Evolutionary conservation across 2,797 vertebrate species (phyloP).

Genomic region (Alectoris magna): DNA sequence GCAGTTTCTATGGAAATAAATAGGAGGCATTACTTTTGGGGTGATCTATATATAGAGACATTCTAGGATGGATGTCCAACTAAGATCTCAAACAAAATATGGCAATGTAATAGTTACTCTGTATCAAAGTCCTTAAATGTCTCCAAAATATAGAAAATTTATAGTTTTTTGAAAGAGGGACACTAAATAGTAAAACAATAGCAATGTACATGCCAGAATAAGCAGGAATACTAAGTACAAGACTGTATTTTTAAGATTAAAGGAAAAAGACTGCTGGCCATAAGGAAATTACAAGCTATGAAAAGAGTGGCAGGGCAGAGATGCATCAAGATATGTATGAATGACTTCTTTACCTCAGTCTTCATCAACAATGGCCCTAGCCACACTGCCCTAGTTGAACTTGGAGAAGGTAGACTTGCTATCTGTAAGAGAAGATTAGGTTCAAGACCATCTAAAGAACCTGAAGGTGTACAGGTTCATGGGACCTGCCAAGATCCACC

Average conservation of each 20-base stretch:
- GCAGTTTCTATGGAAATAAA: too few relatives aligned
- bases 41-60: too few relatives aligned
- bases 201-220: not conserved
- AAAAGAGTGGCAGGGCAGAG: not conserved
- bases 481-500: too few relatives aligned
- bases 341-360: too few relatives aligned
- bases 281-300: not conserved
- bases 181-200: not conserved
- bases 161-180: accelerated
- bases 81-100: not conserved
- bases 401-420: too few relatives aligned
- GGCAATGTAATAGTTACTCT: not conserved
- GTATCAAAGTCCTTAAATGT: not conserved
- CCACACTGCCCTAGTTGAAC: too few relatives aligned
- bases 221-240: not conserved
- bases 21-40: too few relatives aligned
- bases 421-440: too few relatives aligned
- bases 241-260: not conserved
- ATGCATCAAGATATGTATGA: not conserved
- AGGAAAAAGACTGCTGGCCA: not conserved
- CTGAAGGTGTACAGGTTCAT: too few relatives aligned
- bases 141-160: not conserved
- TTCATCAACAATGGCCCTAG: too few relatives aligned
- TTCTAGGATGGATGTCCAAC: not conserved
- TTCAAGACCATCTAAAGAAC: too few relatives aligned